Evolutionary conservation across 1,140 invertebrate species (phyloP), one percentile per base, ranked within the genome.

Genomic region (Drosophila punjabiensis): DNA sequence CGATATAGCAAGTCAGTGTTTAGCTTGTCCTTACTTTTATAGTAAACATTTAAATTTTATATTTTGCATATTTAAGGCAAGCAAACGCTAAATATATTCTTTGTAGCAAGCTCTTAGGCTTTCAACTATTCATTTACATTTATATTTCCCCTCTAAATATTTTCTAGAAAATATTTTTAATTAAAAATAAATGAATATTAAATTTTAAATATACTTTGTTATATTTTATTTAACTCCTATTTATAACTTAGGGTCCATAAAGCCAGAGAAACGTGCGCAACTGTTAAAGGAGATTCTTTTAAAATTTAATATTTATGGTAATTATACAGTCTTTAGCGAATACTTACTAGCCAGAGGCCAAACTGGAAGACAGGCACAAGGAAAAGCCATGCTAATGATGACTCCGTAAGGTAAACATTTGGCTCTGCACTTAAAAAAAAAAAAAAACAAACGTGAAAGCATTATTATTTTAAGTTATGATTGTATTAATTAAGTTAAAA

Each of bases 301-400:
- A 7, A 5, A 9, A 33, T 13, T 11, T 9, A 14, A 24, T 16
- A 9, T 5, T 2, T 16, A 8, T 24, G 20, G 0, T 39, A n/a
- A 16, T 13, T 16, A 4, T 10, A 3, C 24, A 16, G 16, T 10
- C 18, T 24, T 7, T 7, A 16, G 5, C 1, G 1, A 24, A 13
- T 5, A 39, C 48, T 18, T 28, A 69, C 68, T 33, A 14, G 68
- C 68, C 9, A 71, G 28, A 7, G 68, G 68, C 68, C 68, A 71
- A 32, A n/a, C 32, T 2, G 68, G 68, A 28, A 71, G 68, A n/a
- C 48, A 56, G n/a, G 33, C 50, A 16, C 28, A 47, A 9, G 64
- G 13, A 71, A 71, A 71, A 14, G 39, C 7, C 24, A 56, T 3
- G 39, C 64, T 45, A 5, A 71, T 4, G 10, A 37, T 14, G 30